Conservation (phyloP, 1,140 invertebrate genomes). For the Drosophila pseudoananassae region DNA sequence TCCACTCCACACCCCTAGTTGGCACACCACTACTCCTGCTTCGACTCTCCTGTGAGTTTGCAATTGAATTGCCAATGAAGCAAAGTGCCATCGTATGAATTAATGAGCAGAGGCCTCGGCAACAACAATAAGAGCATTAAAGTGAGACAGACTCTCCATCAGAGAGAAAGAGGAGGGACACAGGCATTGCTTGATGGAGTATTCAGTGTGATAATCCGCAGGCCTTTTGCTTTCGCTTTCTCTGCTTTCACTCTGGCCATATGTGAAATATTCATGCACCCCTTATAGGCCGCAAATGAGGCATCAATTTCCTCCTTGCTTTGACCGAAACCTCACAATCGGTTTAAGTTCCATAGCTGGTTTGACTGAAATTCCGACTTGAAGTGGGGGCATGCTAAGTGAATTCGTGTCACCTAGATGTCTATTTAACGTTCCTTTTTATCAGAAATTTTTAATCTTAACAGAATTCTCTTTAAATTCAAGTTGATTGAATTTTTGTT, state of each 20-base stretch:
- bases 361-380: not conserved
- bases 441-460: not conserved
- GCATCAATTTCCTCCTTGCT: constrained; percentile 3
- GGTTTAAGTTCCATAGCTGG: not conserved
- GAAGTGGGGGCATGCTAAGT: not conserved
- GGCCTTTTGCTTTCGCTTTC: constrained; percentile 63
- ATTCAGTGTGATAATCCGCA: constrained; percentile 72
- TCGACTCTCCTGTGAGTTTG: constrained; percentile 22
- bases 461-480: not conserved
- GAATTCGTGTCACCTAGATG: not conserved
- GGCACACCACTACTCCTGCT: constrained; percentile 9
- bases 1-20: not conserved
- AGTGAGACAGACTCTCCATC: constrained; percentile 2
- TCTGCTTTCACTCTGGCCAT: constrained; percentile 56
- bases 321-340: constrained; percentile 3
- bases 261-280: constrained; percentile 69
- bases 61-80: constrained; percentile 68
- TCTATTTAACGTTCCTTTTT: no score
- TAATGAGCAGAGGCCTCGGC: constrained; percentile 64
- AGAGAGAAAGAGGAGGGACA: not conserved
- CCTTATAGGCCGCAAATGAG: constrained; percentile 17
- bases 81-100: constrained; percentile 77
- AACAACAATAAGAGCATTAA: constrained; percentile 45
- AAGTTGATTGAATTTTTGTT: constrained; percentile 14
- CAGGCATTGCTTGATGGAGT: constrained; percentile 27